Conservation (phyloP, 2,113 vertebrate genomes). For the Dicrurus megarhynchus region DNA sequence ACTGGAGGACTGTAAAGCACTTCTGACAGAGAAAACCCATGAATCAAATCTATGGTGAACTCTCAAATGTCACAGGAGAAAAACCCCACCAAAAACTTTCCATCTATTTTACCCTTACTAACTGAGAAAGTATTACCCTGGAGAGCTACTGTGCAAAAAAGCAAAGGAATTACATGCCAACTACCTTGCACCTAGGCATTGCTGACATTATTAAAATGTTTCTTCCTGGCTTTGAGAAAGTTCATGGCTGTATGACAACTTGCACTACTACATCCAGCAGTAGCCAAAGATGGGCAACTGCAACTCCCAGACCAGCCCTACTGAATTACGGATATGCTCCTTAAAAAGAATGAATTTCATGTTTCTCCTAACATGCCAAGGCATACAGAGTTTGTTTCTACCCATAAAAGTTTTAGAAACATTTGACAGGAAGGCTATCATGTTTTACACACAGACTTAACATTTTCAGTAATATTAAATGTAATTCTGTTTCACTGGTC, state of each 20-base stretch:
- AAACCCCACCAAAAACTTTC: background rate
- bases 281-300: background rate
- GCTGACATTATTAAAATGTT: constrained; percentile 15
- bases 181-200: background rate
- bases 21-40: background rate
- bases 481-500: background rate
- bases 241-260: background rate
- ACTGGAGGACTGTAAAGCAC: background rate
- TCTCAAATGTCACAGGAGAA: background rate
- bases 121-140: background rate
- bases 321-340: background rate
- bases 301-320: background rate
- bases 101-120: constrained; percentile 12
- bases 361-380: background rate
- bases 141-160: constrained; percentile 16
- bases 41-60: background rate
- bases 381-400: background rate
- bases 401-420: background rate
- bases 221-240: background rate
- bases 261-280: background rate
- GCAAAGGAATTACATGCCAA: background rate
- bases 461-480: background rate
- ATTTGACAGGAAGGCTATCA: background rate
- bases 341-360: background rate
- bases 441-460: background rate